Evolutionary conservation across 2,888 invertebrate genomes (phyloP).

Genomic region (Hypena proboscidalis): DNA sequence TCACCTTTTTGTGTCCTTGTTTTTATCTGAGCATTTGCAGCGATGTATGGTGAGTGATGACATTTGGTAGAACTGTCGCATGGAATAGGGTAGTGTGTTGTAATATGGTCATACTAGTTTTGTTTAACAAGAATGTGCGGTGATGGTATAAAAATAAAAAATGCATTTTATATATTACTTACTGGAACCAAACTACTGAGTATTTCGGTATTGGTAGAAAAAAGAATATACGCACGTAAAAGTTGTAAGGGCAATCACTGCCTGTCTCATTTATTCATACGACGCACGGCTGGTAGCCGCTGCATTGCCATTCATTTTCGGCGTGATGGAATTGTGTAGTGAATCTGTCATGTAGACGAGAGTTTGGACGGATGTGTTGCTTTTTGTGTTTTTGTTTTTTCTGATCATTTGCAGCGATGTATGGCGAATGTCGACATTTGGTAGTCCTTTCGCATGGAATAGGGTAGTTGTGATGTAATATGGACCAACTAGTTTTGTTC

Average conservation of each 20-base stretch:
- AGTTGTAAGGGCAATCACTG: slow-evolving; percentile 80
- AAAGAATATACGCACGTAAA: slow-evolving; percentile 61
- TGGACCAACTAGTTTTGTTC: too few species aligned
- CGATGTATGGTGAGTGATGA: slow-evolving; percentile 11
- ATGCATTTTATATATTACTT: too few species aligned
- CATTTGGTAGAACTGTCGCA: not conserved
- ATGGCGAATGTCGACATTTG: too few species aligned
- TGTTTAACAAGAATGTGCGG: too few species aligned
- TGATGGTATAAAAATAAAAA: too few species aligned
- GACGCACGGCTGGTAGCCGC: slow-evolving; percentile 44
- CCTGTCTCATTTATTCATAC: slow-evolving; percentile 78
- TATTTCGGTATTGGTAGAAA: slow-evolving; percentile 43
- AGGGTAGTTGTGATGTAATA: too few species aligned
- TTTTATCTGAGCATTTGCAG: slow-evolving; percentile 7
- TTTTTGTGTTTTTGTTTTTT: not conserved
- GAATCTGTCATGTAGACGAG: slow-evolving; percentile 28
- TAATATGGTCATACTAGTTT: not conserved
- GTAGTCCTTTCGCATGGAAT: too few species aligned
- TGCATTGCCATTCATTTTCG: slow-evolving; percentile 39
- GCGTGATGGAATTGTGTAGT: slow-evolving; percentile 36
- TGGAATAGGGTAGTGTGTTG: slow-evolving; percentile 7
- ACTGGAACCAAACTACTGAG: too few species aligned
- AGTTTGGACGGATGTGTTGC: slow-evolving; percentile 5
- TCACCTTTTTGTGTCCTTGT: slow-evolving; percentile 12
- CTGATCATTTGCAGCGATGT: too few species aligned